Conservation (phyloP, 2,113 vertebrate genomes). For the Solea solea region DNA sequence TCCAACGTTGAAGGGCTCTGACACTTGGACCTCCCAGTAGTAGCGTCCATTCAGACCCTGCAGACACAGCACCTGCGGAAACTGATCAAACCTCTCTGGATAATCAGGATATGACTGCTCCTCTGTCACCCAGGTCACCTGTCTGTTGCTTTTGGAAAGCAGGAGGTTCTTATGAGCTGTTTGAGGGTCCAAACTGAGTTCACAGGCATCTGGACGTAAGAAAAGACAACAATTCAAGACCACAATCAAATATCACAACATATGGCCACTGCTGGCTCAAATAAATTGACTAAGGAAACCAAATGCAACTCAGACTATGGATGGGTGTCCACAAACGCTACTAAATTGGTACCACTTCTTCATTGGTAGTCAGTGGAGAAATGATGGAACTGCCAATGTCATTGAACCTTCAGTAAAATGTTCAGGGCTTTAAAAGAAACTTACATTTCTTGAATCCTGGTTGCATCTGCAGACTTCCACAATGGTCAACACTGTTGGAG, state of each 20-base stretch:
- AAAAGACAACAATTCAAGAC: not conserved
- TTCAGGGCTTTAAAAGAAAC: conserved; percentile 1
- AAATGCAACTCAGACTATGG: no score
- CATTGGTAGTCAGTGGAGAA: no score
- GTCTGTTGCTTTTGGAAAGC: conserved; percentile 53
- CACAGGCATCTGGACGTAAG: conserved; percentile 53
- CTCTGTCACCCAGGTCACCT: conserved; percentile 42
- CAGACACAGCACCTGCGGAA: conserved; percentile 44
- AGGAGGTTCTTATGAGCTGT: conserved; percentile 33
- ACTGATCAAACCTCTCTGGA: conserved; percentile 23
- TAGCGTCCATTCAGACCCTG: conserved; percentile 36
- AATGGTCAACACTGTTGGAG: conserved; percentile 42
- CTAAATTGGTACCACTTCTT: no score
- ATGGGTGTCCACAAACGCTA: no score
- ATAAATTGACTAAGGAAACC: no score
- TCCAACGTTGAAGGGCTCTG: conserved; percentile 28
- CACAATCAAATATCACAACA: no score
- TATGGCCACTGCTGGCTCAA: no score
- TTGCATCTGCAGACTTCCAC: conserved; percentile 44
- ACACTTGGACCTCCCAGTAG: conserved; percentile 65
- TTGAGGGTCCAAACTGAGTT: conserved; percentile 34
- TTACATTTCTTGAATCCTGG: conserved; percentile 70
- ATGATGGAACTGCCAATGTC: no score
- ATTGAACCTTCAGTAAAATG: not conserved
- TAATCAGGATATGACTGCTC: not conserved